These are phyloP conservation scores for Tetanocera ferruginea DNA, from an alignment of 2,888 invertebrate species.

Conservation along the genomic window DNA sequence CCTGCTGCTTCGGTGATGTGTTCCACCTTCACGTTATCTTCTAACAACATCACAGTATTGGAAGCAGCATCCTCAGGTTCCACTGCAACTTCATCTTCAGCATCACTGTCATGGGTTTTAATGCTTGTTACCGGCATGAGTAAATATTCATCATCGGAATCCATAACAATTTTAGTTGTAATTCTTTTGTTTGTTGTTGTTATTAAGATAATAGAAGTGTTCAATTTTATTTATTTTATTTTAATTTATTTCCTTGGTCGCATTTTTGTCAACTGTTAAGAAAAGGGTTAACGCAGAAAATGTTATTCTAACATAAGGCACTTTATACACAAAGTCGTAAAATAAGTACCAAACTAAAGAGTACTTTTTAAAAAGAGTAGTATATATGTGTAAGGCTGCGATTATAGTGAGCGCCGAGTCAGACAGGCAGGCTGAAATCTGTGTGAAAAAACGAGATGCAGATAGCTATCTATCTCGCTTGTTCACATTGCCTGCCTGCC, in stretches of 20 bases:
- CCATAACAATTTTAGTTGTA: not conserved
- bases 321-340: not conserved
- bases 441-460: too few relatives aligned
- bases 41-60: slow-evolving; percentile 20
- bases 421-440: too few relatives aligned
- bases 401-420: too few relatives aligned
- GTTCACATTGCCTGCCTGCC: too few relatives aligned
- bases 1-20: not conserved
- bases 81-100: not conserved
- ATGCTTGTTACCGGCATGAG: not conserved
- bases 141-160: not conserved
- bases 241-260: not conserved
- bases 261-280: not conserved
- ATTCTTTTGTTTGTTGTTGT: not conserved
- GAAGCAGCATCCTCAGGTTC: not conserved
- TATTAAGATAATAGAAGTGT: not conserved
- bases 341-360: not conserved
- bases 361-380: too few relatives aligned
- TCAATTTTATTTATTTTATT: too few relatives aligned
- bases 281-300: slow-evolving; percentile 8
- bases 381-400: too few relatives aligned
- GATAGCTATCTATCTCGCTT: too few relatives aligned
- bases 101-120: slow-evolving; percentile 6
- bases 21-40: slow-evolving; percentile 22
- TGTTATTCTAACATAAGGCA: not conserved